phyloP scores from a whole-genome alignment of 2,113 vertebrate species.

The Alouatta palliata region DNA sequence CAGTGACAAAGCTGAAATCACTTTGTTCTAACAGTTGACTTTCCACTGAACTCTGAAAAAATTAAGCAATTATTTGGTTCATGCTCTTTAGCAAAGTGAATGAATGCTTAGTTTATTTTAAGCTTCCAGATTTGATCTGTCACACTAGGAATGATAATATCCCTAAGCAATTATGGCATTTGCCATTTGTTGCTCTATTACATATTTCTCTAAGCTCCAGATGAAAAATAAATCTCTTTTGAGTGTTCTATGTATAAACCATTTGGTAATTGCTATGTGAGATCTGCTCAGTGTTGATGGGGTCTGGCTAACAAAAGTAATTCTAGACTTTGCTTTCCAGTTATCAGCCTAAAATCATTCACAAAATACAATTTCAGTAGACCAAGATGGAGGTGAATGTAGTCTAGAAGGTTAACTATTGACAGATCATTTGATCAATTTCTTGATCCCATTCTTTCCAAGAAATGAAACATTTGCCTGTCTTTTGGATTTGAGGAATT shows the following conservation, averaged over 20 bases:
- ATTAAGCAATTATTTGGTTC: slow-evolving; percentile 68
- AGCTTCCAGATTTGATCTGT: slow-evolving; percentile 72
- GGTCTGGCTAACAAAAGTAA: neutral
- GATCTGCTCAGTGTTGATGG: neutral
- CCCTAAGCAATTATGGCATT: slow-evolving; percentile 64
- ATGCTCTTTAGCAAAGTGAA: slow-evolving; percentile 56
- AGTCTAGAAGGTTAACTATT: neutral
- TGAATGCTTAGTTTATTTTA: slow-evolving; percentile 70
- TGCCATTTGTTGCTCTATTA: slow-evolving; percentile 65
- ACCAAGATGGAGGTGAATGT: neutral
- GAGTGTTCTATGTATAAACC: slow-evolving; percentile 50
- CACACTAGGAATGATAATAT: slow-evolving; percentile 67
- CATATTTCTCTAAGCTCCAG: slow-evolving; percentile 53
- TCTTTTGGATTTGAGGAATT: neutral
- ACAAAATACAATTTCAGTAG: neutral
- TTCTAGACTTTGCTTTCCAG: neutral
- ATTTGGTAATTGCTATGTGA: slow-evolving; percentile 14
- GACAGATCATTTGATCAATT: neutral
- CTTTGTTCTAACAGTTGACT: slow-evolving; percentile 71
- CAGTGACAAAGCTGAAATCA: slow-evolving; percentile 63
- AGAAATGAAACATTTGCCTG: neutral
- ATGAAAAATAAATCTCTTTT: slow-evolving; percentile 59
- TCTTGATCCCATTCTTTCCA: neutral
- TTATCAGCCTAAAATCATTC: neutral
- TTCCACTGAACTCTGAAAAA: slow-evolving; percentile 65